Percentiles rank a stretch among this genome's conserved stretches.
Conservation (phyloP, 2,888 invertebrate species). For the Megaustenia siamemsis region DNA sequence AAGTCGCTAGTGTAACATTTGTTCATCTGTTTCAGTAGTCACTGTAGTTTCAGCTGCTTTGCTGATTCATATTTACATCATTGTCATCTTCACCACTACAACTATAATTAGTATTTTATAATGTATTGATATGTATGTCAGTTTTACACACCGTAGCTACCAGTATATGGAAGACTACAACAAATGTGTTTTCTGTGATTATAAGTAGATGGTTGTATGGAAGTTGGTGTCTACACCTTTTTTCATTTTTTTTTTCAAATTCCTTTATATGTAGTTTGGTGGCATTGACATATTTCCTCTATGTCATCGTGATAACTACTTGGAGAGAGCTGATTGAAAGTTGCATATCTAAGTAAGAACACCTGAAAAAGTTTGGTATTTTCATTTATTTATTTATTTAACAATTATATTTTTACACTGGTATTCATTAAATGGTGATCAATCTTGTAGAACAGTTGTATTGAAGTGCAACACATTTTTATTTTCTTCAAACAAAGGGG, state of each 20-base stretch:
- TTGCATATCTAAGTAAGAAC: no score
- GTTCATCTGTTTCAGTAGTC: constrained; percentile 26
- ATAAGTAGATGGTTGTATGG: constrained; percentile 33
- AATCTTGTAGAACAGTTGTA: no score
- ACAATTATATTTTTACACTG: no score
- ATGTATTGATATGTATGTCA: constrained; percentile 30
- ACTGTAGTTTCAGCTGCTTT: background rate
- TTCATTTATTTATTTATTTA: no score
- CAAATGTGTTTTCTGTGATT: constrained; percentile 41
- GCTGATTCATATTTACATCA: constrained; percentile 34
- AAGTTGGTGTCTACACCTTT: background rate
- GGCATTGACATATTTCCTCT: background rate
- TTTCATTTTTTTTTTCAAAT: background rate
- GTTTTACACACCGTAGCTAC: constrained; percentile 41
- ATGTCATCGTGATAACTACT: background rate
- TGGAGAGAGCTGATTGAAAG: background rate
- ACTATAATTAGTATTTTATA: constrained; percentile 24
- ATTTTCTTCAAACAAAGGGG: no score
- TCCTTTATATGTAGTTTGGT: constrained; percentile 7
- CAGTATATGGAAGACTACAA: constrained; percentile 11
- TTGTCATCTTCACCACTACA: constrained; percentile 11
- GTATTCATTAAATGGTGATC: no score
- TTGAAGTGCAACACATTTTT: no score
- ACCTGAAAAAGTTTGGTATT: no score
- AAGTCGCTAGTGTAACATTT: no score